Evolutionary conservation across 2,113 vertebrate species (phyloP).

Genomic region (Leptodactylus fuscus): DNA sequence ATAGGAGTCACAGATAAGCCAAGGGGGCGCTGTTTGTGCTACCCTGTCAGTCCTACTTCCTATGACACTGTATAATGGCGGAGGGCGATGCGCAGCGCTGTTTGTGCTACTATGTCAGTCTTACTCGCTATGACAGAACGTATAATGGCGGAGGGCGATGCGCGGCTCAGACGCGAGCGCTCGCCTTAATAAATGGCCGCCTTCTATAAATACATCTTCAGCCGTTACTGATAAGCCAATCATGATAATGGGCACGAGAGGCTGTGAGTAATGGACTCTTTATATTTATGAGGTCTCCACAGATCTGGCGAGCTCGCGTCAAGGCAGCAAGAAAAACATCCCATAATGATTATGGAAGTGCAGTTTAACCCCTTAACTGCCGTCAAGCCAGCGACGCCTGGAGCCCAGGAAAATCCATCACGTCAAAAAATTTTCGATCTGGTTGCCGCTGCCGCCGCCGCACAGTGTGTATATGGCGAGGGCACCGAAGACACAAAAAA

Average conservation of each 20-base stretch:
- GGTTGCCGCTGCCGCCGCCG: no score
- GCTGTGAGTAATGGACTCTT: slow-evolving; percentile 52
- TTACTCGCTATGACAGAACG: background rate
- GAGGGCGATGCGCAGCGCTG: no score
- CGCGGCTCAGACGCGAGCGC: background rate
- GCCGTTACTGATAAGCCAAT: slow-evolving; percentile 44
- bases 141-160: background rate
- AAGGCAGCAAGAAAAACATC: background rate
- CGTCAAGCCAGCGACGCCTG: background rate
- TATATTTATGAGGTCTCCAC: slow-evolving; percentile 48
- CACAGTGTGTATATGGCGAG: no score
- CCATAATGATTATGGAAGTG: slow-evolving; percentile 18
- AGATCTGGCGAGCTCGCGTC: background rate
- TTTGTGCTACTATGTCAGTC: no score
- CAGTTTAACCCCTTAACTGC: slow-evolving; percentile 22
- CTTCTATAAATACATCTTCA: slow-evolving; percentile 20
- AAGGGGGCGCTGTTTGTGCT: no score
- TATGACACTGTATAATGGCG: no score
- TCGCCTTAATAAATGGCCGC: slow-evolving; percentile 14
- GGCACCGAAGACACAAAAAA: no score
- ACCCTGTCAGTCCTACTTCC: no score
- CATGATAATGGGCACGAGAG: slow-evolving; percentile 43
- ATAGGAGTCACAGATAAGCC: no score
- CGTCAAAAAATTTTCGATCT: background rate
- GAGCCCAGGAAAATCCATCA: background rate